Evolutionary conservation across 2,888 invertebrate genomes (phyloP).

Genomic region (Entomobrya proxima): DNA sequence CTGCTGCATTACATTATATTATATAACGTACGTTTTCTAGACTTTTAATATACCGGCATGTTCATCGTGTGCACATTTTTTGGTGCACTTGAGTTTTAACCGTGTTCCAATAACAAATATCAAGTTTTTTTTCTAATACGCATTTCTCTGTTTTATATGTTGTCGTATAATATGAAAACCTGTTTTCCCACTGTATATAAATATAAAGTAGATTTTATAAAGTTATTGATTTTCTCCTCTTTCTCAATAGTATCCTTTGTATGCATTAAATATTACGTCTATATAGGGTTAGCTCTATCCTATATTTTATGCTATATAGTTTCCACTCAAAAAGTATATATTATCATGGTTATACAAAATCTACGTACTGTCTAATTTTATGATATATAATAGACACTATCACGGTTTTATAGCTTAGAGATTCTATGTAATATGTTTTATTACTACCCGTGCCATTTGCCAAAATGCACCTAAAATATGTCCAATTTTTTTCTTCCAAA

Average conservation of each 20-base stretch:
- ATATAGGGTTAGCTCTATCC: no score
- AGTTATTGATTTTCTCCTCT: neutral
- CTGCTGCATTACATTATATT: neutral
- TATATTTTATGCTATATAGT: no score
- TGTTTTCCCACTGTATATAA: constrained; percentile 28
- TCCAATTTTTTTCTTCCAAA: constrained; percentile 2
- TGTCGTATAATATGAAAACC: constrained; percentile 5
- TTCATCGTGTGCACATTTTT: neutral
- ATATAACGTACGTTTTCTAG: neutral
- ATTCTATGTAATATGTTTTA: neutral
- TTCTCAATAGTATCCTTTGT: neutral
- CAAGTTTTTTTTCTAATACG: neutral
- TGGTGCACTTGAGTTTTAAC: neutral
- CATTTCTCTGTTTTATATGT: neutral
- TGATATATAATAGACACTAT: constrained; percentile 5
- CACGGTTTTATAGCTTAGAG: neutral
- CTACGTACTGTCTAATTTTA: neutral
- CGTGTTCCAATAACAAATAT: neutral
- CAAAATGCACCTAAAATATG: constrained; percentile 17
- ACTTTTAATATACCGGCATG: neutral
- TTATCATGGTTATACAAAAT: neutral
- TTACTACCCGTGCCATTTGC: constrained; percentile 23
- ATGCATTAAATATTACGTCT: neutral
- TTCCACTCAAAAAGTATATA: neutral
- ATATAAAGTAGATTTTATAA: constrained; percentile 8